Conservation (phyloP, 2,113 vertebrate species). For the Esox niger region DNA sequence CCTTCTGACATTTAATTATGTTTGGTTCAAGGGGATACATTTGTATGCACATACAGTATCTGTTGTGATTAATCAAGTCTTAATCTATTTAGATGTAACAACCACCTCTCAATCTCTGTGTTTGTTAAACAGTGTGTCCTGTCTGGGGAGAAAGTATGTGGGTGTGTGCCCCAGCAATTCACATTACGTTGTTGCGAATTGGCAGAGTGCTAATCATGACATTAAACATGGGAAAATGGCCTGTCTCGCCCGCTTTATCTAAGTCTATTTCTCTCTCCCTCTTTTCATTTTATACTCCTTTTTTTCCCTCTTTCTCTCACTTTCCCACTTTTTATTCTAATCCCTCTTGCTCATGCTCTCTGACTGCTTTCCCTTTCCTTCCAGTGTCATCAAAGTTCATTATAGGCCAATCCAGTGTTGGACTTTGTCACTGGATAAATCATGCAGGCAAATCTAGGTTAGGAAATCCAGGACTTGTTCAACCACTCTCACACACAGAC, state of each 20-base stretch:
- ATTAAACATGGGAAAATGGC: conserved; percentile 55
- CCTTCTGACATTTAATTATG: conserved; percentile 15
- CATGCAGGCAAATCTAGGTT: conserved; percentile 66
- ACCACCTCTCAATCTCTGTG: neutral
- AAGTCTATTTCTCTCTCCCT: neutral
- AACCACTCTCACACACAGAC: neutral
- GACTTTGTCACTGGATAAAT: conserved; percentile 66
- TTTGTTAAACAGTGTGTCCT: too few species aligned
- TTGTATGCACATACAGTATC: conserved; percentile 14
- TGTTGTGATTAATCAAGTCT: neutral
- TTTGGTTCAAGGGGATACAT: conserved; percentile 2
- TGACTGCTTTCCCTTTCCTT: conserved; percentile 14
- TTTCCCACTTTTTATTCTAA: neutral
- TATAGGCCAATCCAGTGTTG: conserved; percentile 56
- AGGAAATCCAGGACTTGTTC: conserved; percentile 31
- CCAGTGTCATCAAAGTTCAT: conserved; percentile 60
- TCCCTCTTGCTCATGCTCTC: conserved; percentile 6
- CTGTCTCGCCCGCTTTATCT: neutral
- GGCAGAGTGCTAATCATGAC: conserved; percentile 72
- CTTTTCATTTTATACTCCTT: neutral
- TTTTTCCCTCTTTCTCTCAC: neutral
- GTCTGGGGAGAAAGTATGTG: conserved; percentile 4
- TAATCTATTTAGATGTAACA: conserved; percentile 1
- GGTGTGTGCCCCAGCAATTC: neutral
- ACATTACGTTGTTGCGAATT: too few species aligned